Evolutionary conservation across 2,797 vertebrate species (phyloP).

Genomic region (Mergus octosetaceus): DNA sequence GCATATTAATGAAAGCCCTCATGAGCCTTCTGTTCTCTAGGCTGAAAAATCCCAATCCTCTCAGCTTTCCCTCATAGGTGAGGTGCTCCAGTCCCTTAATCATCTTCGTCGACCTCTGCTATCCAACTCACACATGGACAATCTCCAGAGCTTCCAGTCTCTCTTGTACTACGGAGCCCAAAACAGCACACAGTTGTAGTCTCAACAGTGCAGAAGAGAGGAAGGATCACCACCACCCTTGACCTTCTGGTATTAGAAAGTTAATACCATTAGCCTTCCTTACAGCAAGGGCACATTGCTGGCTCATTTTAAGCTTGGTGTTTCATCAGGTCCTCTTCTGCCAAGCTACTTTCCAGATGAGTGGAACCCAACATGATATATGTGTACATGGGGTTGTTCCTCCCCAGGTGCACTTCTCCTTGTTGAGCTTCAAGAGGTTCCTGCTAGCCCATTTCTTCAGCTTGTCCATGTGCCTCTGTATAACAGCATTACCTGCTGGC

Average conservation of each 20-base stretch:
- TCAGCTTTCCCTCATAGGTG: neutral
- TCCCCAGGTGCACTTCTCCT: neutral
- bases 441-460: neutral
- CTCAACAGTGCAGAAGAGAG: neutral
- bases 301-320: neutral
- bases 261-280: neutral
- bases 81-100: neutral
- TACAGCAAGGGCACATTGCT: neutral
- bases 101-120: neutral
- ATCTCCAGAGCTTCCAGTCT: neutral
- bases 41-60: neutral
- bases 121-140: neutral
- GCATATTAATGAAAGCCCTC: neutral
- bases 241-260: neutral
- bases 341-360: neutral
- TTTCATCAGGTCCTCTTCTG: neutral
- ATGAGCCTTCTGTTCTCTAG: neutral
- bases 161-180: neutral
- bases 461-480: neutral
- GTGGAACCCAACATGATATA: neutral
- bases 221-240: neutral
- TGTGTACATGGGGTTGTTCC: neutral
- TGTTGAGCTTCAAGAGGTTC: neutral
- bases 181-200: neutral
- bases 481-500: accelerated